Conservation (phyloP, 2,888 invertebrate genomes). For the Dendrolimus houi region DNA sequence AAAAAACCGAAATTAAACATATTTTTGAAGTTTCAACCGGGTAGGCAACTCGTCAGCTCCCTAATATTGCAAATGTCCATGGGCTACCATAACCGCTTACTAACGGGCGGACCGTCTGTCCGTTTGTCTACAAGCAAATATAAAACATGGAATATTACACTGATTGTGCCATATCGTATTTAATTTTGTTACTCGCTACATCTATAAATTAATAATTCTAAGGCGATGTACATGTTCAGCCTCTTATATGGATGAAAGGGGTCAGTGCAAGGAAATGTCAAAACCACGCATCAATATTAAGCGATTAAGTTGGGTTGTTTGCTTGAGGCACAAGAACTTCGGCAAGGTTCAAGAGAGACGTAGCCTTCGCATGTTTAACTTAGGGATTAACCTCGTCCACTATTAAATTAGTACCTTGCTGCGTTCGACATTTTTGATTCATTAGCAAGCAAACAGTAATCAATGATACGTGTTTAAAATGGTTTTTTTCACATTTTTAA, state of each 20-base stretch:
- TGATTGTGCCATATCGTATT: too few species aligned
- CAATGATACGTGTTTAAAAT: background rate
- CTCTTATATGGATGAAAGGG: constrained; percentile 35
- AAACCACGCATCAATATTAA: constrained; percentile 66
- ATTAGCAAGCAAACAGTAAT: constrained; percentile 1
- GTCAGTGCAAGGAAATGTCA: constrained; percentile 60
- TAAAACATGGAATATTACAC: too few species aligned
- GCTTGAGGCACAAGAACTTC: constrained; percentile 35
- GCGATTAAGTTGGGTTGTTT: constrained; percentile 52
- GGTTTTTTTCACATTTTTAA: too few species aligned
- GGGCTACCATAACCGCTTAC: too few species aligned
- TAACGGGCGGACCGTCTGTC: too few species aligned
- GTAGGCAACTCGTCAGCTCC: too few species aligned
- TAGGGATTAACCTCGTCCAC: constrained; percentile 34
- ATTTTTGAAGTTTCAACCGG: too few species aligned
- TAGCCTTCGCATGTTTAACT: constrained; percentile 37
- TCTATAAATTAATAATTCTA: background rate
- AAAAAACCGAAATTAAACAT: too few species aligned
- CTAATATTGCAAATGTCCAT: too few species aligned
- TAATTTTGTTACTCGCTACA: too few species aligned
- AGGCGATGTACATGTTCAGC: constrained; percentile 14
- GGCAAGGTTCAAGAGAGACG: constrained; percentile 33
- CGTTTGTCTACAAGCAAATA: too few species aligned
- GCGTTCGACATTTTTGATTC: background rate
- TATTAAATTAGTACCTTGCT: constrained; percentile 14